Evolutionary conservation across 2,888 invertebrate species (phyloP).

Genomic region (Galerucella nymphaeae): DNA sequence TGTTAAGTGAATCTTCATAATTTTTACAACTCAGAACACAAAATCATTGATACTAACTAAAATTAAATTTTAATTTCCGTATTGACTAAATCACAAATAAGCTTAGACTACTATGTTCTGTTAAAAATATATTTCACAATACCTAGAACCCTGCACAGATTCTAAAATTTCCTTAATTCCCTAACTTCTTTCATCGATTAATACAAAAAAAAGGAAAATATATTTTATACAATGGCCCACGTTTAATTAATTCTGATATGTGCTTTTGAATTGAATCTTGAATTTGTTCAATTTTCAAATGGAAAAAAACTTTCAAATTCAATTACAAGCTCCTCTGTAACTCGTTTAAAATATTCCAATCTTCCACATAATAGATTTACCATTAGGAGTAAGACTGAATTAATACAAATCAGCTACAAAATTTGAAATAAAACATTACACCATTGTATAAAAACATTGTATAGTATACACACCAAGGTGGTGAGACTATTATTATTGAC

Average conservation of each 20-base stretch:
- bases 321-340: neutral
- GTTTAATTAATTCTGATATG: neutral
- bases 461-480: too few relatives aligned
- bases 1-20: neutral
- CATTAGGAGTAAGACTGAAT: too few relatives aligned
- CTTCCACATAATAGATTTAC: too few relatives aligned
- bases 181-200: slow-evolving; percentile 17
- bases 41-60: neutral
- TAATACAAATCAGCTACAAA: too few relatives aligned
- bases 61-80: slow-evolving; percentile 1
- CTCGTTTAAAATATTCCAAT: neutral
- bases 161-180: slow-evolving; percentile 18
- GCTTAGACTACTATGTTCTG: slow-evolving; percentile 17
- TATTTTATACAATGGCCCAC: neutral
- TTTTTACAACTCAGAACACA: neutral
- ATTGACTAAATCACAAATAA: slow-evolving; percentile 27
- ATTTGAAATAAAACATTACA: neutral
- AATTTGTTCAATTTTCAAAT: too few relatives aligned
- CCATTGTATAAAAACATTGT: neutral
- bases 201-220: neutral
- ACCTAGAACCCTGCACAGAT: slow-evolving; percentile 29
- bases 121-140: slow-evolving; percentile 28
- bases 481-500: too few relatives aligned
- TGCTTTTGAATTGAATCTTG: neutral
- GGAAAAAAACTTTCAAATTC: neutral